Conservation (phyloP, 2,113 vertebrate genomes). For the Eudyptes chrysolophus region DNA sequence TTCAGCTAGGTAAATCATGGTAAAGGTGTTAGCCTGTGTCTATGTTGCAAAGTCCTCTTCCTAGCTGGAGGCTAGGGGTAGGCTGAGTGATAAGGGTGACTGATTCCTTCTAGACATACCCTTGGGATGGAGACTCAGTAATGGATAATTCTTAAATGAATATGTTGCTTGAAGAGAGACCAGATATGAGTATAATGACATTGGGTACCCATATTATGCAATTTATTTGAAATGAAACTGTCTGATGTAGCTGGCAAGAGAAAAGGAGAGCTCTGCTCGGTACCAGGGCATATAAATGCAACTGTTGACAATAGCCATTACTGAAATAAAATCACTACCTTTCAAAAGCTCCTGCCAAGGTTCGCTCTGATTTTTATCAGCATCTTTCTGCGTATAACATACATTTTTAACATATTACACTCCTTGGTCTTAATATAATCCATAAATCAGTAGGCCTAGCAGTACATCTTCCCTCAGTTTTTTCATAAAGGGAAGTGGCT, state of each 20-base stretch:
- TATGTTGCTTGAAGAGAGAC: not conserved
- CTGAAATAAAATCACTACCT: not conserved
- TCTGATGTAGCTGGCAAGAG: not conserved
- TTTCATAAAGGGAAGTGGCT: not conserved
- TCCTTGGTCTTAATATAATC: not conserved
- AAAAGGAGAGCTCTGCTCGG: not conserved
- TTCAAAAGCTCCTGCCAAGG: not conserved
- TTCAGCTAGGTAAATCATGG: not conserved
- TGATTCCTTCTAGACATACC: not conserved
- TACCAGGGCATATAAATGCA: not conserved
- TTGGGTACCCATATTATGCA: not conserved
- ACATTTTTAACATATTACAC: not conserved
- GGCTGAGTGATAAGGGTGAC: not conserved
- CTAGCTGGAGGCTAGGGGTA: not conserved
- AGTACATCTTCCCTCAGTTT: not conserved
- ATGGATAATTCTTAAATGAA: conserved; percentile 1
- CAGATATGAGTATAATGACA: not conserved
- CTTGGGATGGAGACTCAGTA: not conserved
- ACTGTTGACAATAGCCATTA: not conserved
- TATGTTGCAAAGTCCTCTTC: not conserved
- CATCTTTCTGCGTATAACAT: not conserved
- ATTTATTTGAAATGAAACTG: not conserved
- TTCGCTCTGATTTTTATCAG: not conserved
- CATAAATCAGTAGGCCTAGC: not conserved
- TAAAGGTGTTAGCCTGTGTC: not conserved